Base-by-base conservation (phyloP, 2,888 invertebrate species). In the Trissonchulus sp. region DNA sequence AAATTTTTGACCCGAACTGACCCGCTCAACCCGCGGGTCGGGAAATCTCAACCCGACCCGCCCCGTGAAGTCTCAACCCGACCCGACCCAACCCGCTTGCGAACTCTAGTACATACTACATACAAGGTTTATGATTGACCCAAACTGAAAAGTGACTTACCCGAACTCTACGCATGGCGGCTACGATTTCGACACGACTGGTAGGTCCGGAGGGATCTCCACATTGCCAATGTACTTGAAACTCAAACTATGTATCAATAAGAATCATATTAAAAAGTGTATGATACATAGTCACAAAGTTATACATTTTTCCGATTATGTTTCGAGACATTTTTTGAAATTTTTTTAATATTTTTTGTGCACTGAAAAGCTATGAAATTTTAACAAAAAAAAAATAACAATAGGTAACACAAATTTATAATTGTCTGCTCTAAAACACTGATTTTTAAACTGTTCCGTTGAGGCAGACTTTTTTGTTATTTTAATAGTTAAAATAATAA, bases 201-300 rank as follows among this genome's bases (percentile, higher is more conserved):
- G 93, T 92, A 34, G 97, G 97, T 80, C 95, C 88, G 28, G n/a
- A n/a, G 94, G 93, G 81, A 97, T 94, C 86, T 96, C 95, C 90
- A 96, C 89, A 78, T 93, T 94, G 79, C 97, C 97, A 85, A 97
- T 96, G 86, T 94, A 94, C 96, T 97, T 91, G 69, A 91, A 90
- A 82, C 86, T 85, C 85, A 74, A 78, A 76, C 73, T 18, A 63
- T 18, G 3, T 8, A n/a, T 3, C 15, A 63, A 28, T 63, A 28
- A 3, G 28, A 63, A 28, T 28, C 3, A 63, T 8, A 63, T 28
- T 63, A 3, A n/a, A 3, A 15, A 63, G 48, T 31, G 8, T 63
- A 63, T 23, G 8, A 23, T 63, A 63, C 65, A 63, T 28, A 31
- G 65, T 30, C 8, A 63, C 3, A 28, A 3, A 63, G 31, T 8